A percentile compares a stretch with the other conserved stretches of the same genome.
Conservation (phyloP, 2,888 invertebrate genomes). For the Agrotis clavis region DNA sequence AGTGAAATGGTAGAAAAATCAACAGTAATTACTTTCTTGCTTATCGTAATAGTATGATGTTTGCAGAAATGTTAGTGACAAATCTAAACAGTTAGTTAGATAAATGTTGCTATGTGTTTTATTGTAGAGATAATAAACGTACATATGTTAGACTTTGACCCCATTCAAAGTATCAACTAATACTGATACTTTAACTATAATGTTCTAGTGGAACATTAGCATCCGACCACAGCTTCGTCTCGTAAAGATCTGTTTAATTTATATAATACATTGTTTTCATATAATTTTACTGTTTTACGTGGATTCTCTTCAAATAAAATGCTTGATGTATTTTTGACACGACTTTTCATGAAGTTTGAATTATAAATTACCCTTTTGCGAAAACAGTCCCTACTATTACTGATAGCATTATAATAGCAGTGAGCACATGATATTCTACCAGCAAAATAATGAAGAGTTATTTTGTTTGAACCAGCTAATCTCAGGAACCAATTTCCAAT, state of each 20-base stretch:
- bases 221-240: no score
- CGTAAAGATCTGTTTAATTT: no score
- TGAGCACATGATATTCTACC: neutral
- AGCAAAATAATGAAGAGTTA: no score
- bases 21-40: neutral
- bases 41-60: neutral
- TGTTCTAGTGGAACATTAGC: no score
- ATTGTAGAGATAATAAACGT: neutral
- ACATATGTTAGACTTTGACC: neutral
- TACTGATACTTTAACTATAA: neutral
- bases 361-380: neutral
- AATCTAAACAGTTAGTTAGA: neutral
- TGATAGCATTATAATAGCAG: neutral
- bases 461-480: no score
- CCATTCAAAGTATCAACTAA: neutral
- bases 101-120: slow-evolving; percentile 3
- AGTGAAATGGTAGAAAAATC: no score
- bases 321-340: no score
- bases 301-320: no score
- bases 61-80: neutral
- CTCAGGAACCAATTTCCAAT: no score
- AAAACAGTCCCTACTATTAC: neutral
- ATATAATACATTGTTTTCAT: no score
- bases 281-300: no score
- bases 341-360: neutral